These are phyloP conservation scores for Himalopsyche kuldschensis DNA, from an alignment of 2,888 invertebrate species.

Conservation along the genomic window DNA sequence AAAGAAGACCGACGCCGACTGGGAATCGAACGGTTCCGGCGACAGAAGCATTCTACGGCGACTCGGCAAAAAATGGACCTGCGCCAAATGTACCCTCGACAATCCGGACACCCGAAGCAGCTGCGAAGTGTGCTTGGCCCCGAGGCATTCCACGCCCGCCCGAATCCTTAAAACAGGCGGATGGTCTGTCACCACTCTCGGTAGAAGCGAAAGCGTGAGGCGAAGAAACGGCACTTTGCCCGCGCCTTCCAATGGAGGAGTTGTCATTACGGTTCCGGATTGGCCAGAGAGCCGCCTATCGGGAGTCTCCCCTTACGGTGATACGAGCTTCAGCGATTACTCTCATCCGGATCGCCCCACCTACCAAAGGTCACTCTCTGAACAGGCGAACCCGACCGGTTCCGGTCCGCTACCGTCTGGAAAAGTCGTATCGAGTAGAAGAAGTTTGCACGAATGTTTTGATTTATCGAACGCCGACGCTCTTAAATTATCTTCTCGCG, in stretches of 20 bases:
- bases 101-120: conserved; percentile 67
- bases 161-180: conserved; percentile 43
- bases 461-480: conserved; percentile 24
- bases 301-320: neutral
- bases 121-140: conserved; percentile 77
- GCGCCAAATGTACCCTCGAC: conserved; percentile 74
- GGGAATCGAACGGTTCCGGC: conserved; percentile 56
- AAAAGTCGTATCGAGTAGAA: conserved; percentile 55
- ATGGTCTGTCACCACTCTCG: conserved; percentile 54
- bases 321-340: neutral
- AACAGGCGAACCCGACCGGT: conserved; percentile 47
- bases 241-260: conserved; percentile 58
- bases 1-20: conserved; percentile 56
- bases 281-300: conserved; percentile 49
- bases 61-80: conserved; percentile 64
- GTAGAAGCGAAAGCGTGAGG: conserved; percentile 51
- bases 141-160: conserved; percentile 56
- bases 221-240: conserved; percentile 52
- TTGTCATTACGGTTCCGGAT: conserved; percentile 67
- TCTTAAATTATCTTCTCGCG: neutral
- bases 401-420: conserved; percentile 50
- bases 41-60: conserved; percentile 53
- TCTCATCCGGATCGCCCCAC: conserved; percentile 45
- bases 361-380: conserved; percentile 55
- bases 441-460: conserved; percentile 55